Evolutionary conservation across 2,113 vertebrate genomes (phyloP).

Genomic region (Hippolais icterina): DNA sequence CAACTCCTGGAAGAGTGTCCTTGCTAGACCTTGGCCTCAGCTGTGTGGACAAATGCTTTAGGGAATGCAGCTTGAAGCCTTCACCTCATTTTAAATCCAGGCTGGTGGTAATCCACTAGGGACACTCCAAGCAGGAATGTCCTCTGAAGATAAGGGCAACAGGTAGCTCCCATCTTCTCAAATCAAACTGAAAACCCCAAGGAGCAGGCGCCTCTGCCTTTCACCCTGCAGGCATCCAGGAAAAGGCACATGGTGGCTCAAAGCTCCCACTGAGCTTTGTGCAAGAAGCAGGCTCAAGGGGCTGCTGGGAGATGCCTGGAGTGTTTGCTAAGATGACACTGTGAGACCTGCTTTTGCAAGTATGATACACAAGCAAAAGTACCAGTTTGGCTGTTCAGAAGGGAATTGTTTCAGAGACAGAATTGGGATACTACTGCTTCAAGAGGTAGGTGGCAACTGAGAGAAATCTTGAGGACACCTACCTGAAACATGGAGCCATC

Average conservation of each 20-base stretch:
- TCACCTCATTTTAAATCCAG: background rate
- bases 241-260: accelerated
- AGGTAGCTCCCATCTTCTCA: background rate
- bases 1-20: background rate
- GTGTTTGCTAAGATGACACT: background rate
- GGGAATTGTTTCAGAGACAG: background rate
- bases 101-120: background rate
- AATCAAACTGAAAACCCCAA: background rate
- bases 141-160: background rate
- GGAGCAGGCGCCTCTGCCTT: background rate
- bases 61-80: background rate
- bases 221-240: background rate
- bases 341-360: background rate
- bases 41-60: background rate
- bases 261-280: background rate
- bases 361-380: background rate
- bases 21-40: background rate
- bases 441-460: background rate
- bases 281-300: background rate
- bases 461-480: background rate
- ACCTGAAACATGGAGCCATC: background rate
- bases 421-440: background rate
- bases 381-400: background rate
- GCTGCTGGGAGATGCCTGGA: background rate
- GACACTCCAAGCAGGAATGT: background rate